Base-by-base conservation (phyloP, 2,888 invertebrate genomes). In the Eupithecia tripunctaria region DNA sequence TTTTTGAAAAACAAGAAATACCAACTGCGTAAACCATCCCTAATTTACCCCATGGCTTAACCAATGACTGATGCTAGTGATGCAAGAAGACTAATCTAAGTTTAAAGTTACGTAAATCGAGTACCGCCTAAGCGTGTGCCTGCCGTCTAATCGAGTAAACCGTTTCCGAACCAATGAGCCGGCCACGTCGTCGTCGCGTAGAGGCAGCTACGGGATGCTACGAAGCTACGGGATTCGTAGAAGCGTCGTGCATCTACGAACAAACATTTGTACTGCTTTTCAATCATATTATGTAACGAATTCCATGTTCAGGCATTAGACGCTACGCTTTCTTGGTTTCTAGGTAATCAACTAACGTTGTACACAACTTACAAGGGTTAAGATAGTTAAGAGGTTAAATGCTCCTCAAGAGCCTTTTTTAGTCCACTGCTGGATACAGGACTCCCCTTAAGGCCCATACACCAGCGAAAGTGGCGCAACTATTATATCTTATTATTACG, bases 101-200 rank as follows among this genome's bases (percentile, higher is more conserved):
- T 70, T 72, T 72, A 68, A 72, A 82, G 78, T 81, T 84, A 83
- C 83, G 85, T 82, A 83, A 85, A 83, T 82, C 84, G 82, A 81
- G 81, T 72, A 81, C 84, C 86, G 87, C 86, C 47, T 91, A 90
- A 90, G 88, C 91, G 89, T 91, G 88, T 89, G 89, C 89, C 86
- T 91, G 91, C 89, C 87, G 86, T 90, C 88, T 91, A 91, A 92
- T 91, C 91, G 90, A 90, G 89, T 91, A 90, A 29, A 89, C 90
- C 87, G 87, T 90, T 92, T 92, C 91, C 89, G 83, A 84, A 76
- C 84, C 92, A 91, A 82, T 91, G 92, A 82, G 70, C 86, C 75
- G 89, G 84, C 90, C 86, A 51, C 21, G 21, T 88, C 85, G 21
- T 88, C 85, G 88, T 89, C 88, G 88, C 38, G 64, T 64, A 64